Base-by-base conservation (phyloP, 2,888 invertebrate species). In the Allophyes oxyacanthae region DNA sequence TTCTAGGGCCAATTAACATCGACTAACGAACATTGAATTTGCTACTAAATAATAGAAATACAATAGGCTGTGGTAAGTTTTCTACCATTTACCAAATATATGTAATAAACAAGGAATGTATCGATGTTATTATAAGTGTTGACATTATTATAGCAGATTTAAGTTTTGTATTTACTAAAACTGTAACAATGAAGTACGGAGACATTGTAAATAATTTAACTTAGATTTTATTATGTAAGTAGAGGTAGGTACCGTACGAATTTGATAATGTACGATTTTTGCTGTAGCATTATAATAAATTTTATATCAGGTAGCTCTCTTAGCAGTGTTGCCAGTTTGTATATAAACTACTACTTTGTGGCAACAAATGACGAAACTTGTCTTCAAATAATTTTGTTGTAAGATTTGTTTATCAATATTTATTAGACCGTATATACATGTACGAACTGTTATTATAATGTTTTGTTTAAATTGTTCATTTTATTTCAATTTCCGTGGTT, bases 381-480 rank as follows among this genome's bases (percentile, higher is more conserved):
- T 41, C 6, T 11, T 9, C 14, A 53, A 44, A 34, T 42, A 15
- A 36, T 28, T 49, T 38, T 15, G 15, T 44, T 48, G 30, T 41
- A 37, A 37, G 37, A 34, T 59, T 62, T 59, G 50, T 54, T 49
- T 65, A 55, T 51, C 28, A 41, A 60, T 77, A 64, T 65, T 67
- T 72, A 64, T 61, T 28, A 28, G 28, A 56, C 52, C 38, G 54
- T 55, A 20, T 20, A 20, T 40, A 40, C 20, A 61, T 64, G 71
- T 72, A 74, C 51, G 70, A 75, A 81, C 70, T 83, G 83, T 83
- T 83, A 83, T 72, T 80, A 83, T 78, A 82, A 78, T 78, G 77
- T 78, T 82, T 83, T 75, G 76, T 77, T 78, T 59, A 55, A 37
- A 66, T 55, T 37, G 6, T 25, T 52, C 48, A 59, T 67, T 71